Conservation (phyloP, 64 coral and sea anemone genomes). For the Anthopleura sola region DNA sequence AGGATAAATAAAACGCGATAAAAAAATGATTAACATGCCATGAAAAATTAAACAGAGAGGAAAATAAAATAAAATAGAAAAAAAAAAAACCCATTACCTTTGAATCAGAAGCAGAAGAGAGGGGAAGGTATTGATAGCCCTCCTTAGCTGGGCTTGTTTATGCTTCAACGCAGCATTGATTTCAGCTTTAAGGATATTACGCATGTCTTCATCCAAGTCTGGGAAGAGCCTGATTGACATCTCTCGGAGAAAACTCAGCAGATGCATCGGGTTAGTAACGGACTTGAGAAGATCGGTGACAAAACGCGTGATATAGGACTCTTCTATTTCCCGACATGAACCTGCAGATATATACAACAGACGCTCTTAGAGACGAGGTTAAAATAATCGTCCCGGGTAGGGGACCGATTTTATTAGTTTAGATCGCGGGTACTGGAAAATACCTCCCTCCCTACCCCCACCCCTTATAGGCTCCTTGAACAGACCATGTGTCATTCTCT, state of each 20-base stretch:
- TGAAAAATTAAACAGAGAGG: too few relatives aligned
- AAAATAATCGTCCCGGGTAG: too few relatives aligned
- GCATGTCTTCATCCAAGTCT: not conserved
- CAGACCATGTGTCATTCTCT: too few relatives aligned
- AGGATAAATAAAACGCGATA: too few relatives aligned
- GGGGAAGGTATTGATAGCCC: not conserved
- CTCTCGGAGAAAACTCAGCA: not conserved
- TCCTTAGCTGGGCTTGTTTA: not conserved
- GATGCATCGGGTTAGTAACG: not conserved
- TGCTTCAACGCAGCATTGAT: not conserved
- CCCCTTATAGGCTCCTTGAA: too few relatives aligned
- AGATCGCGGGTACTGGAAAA: too few relatives aligned
- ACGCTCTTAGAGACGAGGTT: too few relatives aligned
- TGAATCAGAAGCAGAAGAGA: not conserved
- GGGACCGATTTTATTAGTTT: too few relatives aligned
- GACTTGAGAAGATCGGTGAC: not conserved
- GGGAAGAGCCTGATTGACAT: not conserved
- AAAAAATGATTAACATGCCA: too few relatives aligned
- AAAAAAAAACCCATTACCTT: not conserved
- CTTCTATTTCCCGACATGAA: not conserved
- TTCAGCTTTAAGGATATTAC: not conserved
- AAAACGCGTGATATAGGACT: not conserved
- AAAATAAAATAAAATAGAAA: too few relatives aligned
- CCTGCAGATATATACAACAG: not conserved
- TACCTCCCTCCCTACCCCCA: too few relatives aligned